Evolutionary conservation across 2,113 vertebrate genomes (phyloP), one percentile per base, ranked within the genome.

Genomic region (Takifugu flavidus): DNA sequence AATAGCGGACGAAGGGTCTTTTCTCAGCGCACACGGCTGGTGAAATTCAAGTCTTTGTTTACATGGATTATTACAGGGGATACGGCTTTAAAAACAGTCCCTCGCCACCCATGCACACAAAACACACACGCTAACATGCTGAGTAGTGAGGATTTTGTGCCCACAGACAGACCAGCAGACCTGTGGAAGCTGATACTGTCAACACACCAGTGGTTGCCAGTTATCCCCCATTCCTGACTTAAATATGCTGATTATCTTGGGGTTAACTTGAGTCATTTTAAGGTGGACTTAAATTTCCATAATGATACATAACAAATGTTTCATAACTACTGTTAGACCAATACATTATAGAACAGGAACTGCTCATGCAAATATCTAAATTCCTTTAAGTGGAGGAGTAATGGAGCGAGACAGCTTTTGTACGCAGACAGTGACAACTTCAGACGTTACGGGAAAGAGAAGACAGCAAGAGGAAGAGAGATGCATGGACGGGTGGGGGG

Each of bases 321-420:
- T 47, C 59, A 52, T 45, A 79, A 83, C 80, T 73, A 76, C 78
- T 74, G 75, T 83, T 75, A 68, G 73, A 75, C 71, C 67, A 46
- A 15, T 74, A 7, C 47, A 56, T 20, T 20, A 20, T 20, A 53
- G 53, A 75, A 14, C 59, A 82, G 79, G 85, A 84, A 82, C 54
- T 49, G 70, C 80, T 80, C 57, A 74, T 78, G 79, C 66, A 73
- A 54, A 73, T 72, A 70, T 81, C 72, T 72, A 58, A 65, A 78
- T 65, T 76, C 68, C 67, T 72, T 34, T 3, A 62, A 75, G 77
- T 63, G 62, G 62, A 72, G 60, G 70, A 74, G 77, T 72, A 66
- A 67, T 28, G 75, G 56, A 62, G 58, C 28, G 54, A 63, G 65
- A 67, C 60, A 68, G 69, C 63, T 73, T 70, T 81, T 45, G 65